Evolutionary conservation across 1,140 invertebrate species (phyloP).

Genomic region (Meloidogyne chitwoodi): DNA sequence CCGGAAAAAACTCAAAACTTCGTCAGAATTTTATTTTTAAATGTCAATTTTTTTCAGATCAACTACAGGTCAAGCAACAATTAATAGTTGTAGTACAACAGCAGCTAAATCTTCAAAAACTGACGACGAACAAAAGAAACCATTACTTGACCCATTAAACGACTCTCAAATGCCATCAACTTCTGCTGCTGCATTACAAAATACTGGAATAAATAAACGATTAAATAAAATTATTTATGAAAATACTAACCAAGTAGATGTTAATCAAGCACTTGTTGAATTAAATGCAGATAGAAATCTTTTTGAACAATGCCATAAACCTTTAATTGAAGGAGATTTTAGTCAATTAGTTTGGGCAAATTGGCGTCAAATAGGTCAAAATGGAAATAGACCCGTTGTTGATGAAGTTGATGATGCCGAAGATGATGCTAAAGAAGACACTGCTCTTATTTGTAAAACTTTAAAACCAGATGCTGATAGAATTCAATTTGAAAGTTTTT

Average conservation of each 20-base stretch:
- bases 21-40: neutral
- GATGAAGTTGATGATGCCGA: slow-evolving; percentile 57
- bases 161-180: slow-evolving; percentile 12
- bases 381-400: slow-evolving; percentile 19
- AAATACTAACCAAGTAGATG: slow-evolving; percentile 30
- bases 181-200: slow-evolving; percentile 2
- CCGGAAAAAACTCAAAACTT: neutral
- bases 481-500: slow-evolving; percentile 52
- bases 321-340: slow-evolving; percentile 39
- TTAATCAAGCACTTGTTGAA: slow-evolving; percentile 50
- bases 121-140: neutral
- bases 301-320: slow-evolving; percentile 27
- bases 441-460: slow-evolving; percentile 48
- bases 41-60: neutral
- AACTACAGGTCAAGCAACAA: neutral
- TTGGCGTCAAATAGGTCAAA: slow-evolving; percentile 50
- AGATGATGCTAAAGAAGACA: slow-evolving; percentile 42
- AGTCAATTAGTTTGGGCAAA: slow-evolving; percentile 55
- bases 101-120: neutral
- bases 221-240: neutral
- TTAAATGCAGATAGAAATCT: slow-evolving; percentile 57
- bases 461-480: slow-evolving; percentile 45
- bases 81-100: neutral
- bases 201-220: neutral
- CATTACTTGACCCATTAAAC: neutral